Percentiles rank a stretch among this genome's conserved stretches.
Evolutionary conservation across 2,797 vertebrate genomes (phyloP).

Genomic region (Trachops cirrhosus): DNA sequence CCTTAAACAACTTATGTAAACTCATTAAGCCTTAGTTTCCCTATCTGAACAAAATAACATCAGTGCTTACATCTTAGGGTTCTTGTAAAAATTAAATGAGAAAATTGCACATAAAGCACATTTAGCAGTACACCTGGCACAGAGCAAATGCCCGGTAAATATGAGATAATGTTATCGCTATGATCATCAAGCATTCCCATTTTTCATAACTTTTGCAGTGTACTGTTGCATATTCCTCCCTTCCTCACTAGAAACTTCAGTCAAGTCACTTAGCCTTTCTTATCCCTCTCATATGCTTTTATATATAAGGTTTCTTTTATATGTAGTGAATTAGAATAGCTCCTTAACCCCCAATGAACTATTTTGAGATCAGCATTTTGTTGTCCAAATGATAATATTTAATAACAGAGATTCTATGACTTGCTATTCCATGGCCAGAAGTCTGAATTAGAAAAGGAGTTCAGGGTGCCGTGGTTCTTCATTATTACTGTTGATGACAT

Average conservation of each 20-base stretch:
- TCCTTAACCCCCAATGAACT: not conserved
- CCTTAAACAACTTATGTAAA: not conserved
- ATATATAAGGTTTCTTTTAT: not conserved
- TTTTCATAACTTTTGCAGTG: not conserved
- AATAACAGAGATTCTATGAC: not conserved
- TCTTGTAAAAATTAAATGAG: slow-evolving; percentile 2
- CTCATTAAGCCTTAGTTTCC: not conserved
- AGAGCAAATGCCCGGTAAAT: not conserved
- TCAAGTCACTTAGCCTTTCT: not conserved
- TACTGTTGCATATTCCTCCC: not conserved
- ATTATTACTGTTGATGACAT: not conserved
- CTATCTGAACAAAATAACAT: not conserved
- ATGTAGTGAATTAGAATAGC: not conserved
- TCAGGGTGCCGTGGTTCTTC: not conserved
- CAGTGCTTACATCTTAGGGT: not conserved
- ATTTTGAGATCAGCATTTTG: not conserved
- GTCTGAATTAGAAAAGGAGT: not conserved
- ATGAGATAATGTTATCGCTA: not conserved
- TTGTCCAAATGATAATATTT: not conserved
- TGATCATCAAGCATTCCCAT: not conserved
- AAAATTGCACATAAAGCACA: not conserved
- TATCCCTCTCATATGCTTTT: not conserved
- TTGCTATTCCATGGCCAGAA: not conserved
- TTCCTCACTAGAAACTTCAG: not conserved
- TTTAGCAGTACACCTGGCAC: not conserved